Conservation (phyloP, 2,113 vertebrate species). For the Natator depressus region DNA sequence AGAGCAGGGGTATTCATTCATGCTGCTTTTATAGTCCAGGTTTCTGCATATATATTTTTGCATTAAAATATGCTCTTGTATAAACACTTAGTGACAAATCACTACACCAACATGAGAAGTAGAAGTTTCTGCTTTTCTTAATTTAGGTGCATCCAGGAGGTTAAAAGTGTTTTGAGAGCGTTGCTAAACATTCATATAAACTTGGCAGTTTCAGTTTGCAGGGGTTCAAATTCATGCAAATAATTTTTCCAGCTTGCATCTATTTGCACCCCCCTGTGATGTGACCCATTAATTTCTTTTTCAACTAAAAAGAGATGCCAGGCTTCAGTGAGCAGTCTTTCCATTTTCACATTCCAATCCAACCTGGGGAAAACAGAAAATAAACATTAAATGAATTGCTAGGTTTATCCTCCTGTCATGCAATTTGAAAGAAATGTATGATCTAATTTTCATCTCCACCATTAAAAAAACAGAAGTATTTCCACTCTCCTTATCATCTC, state of each 20-base stretch:
- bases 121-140: not conserved
- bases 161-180: conserved; percentile 17
- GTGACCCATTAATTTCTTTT: not conserved
- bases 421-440: not conserved
- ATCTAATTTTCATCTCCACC: not conserved
- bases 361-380: not conserved
- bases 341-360: not conserved
- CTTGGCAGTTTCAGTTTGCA: not conserved
- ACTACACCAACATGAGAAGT: not conserved
- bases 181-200: not conserved
- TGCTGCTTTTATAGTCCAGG: not conserved
- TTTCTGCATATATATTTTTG: not conserved
- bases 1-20: conserved; percentile 10
- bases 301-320: not conserved
- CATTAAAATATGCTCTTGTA: conserved; percentile 17
- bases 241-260: not conserved
- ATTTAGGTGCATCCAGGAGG: not conserved
- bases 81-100: not conserved
- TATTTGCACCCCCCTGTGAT: not conserved
- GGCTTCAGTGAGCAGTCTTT: not conserved
- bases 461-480: not conserved
- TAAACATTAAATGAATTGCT: not conserved
- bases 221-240: not conserved
- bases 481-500: not conserved
- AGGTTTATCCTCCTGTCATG: not conserved